phyloP scores from a whole-genome alignment of 2,113 vertebrate genomes.

The Nyctibius bracteatus region DNA sequence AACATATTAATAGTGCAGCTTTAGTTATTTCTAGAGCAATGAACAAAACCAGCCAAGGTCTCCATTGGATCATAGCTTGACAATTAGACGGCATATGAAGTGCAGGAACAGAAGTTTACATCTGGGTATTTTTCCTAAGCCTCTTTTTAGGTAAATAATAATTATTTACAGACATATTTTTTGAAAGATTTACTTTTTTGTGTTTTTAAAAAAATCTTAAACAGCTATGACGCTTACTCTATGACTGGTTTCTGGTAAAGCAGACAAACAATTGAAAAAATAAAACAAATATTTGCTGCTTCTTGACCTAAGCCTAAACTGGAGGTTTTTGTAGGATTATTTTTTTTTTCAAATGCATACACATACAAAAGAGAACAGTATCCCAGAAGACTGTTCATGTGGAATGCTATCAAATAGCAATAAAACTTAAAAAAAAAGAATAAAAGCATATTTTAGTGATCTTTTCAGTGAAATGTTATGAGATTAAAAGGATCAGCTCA shows the following conservation, averaged over 20 bases:
- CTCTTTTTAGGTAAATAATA: not conserved
- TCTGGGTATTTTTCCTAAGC: not conserved
- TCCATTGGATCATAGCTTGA: not conserved
- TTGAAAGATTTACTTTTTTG: fast-evolving
- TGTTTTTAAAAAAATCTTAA: not conserved
- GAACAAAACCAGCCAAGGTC: not conserved
- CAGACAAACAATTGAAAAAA: not conserved
- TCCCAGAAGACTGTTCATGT: not conserved
- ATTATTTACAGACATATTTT: not conserved
- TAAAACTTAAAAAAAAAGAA: not conserved
- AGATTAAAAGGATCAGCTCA: not conserved
- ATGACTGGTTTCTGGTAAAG: not conserved
- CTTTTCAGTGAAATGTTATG: not conserved
- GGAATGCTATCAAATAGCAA: not conserved
- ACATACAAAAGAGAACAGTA: not conserved
- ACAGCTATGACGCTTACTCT: not conserved
- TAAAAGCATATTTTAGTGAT: not conserved
- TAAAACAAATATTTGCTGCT: not conserved
- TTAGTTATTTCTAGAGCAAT: not conserved
- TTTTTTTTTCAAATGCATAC: not conserved
- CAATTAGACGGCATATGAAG: not conserved
- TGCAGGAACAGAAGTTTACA: not conserved
- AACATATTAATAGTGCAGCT: not conserved
- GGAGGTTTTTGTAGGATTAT: not conserved
- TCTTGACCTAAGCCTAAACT: not conserved